Evolutionary conservation across 2,113 vertebrate species (phyloP).

Genomic region (Salvelinus fontinalis): DNA sequence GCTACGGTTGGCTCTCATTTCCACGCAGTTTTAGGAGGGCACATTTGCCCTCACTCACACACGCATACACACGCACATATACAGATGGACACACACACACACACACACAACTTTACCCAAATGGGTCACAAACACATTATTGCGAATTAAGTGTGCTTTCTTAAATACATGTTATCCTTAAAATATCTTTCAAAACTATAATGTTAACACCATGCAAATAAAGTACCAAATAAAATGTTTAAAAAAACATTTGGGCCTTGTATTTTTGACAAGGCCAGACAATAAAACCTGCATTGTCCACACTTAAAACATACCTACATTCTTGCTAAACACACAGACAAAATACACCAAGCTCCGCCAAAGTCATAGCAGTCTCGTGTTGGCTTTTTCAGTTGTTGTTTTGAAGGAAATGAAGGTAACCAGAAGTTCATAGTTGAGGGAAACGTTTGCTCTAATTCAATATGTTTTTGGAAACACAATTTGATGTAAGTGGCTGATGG

Average conservation of each 20-base stretch:
- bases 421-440: no score
- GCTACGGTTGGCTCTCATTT: slow-evolving; percentile 38
- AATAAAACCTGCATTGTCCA: slow-evolving; percentile 63
- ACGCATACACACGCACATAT: neutral
- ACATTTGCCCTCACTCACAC: neutral
- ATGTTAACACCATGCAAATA: slow-evolving; percentile 68
- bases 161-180: slow-evolving; percentile 61
- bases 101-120: slow-evolving; percentile 56
- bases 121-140: slow-evolving; percentile 77
- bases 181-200: slow-evolving; percentile 59
- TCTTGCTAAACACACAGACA: slow-evolving; percentile 54
- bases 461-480: no score
- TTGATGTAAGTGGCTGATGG: neutral
- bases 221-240: slow-evolving; percentile 55
- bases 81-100: slow-evolving; percentile 44
- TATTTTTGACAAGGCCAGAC: slow-evolving; percentile 54
- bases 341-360: slow-evolving; percentile 62
- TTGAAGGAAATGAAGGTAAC: neutral
- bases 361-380: slow-evolving; percentile 26
- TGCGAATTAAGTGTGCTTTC: slow-evolving; percentile 84
- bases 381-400: slow-evolving; percentile 64
- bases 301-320: slow-evolving; percentile 61
- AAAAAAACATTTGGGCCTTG: slow-evolving; percentile 50
- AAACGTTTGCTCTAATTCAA: no score
- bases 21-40: slow-evolving; percentile 6